Percentiles rank a stretch among this genome's conserved stretches.
Evolutionary conservation across 2,888 invertebrate species (phyloP).

Genomic region (Pheosia gnoma): DNA sequence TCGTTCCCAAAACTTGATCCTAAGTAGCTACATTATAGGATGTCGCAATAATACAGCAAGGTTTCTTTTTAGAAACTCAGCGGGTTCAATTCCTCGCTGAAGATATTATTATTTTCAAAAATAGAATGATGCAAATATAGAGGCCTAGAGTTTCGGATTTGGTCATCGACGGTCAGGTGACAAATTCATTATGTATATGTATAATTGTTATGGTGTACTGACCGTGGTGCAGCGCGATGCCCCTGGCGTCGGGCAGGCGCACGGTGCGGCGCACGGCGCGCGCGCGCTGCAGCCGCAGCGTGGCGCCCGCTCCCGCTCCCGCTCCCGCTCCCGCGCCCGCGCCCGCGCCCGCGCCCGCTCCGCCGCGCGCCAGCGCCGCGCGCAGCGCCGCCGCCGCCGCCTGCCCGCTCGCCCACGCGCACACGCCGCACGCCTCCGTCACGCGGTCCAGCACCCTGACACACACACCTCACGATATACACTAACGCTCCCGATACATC

Average conservation of each 20-base stretch:
- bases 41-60: too few species aligned
- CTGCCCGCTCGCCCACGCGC: slow-evolving; percentile 62
- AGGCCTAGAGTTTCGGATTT: too few species aligned
- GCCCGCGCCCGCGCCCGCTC: slow-evolving; percentile 39
- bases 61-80: too few species aligned
- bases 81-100: too few species aligned
- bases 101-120: too few species aligned
- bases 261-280: slow-evolving; percentile 77
- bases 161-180: too few species aligned
- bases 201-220: too few species aligned
- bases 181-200: too few species aligned
- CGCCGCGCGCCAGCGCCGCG: slow-evolving; percentile 54
- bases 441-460: slow-evolving; percentile 68
- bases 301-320: slow-evolving; percentile 42
- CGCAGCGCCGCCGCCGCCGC: slow-evolving; percentile 58
- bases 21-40: too few species aligned
- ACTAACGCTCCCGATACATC: neutral
- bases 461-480: neutral
- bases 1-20: too few species aligned
- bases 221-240: slow-evolving; percentile 63
- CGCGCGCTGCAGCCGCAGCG: slow-evolving; percentile 41
- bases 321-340: slow-evolving; percentile 33
- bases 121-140: too few species aligned
- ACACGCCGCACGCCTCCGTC: slow-evolving; percentile 65
- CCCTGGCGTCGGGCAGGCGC: slow-evolving; percentile 43